These are phyloP conservation scores for Hydropsyche betteni DNA, from an alignment of 2,888 invertebrate species.

Conservation along the genomic window DNA sequence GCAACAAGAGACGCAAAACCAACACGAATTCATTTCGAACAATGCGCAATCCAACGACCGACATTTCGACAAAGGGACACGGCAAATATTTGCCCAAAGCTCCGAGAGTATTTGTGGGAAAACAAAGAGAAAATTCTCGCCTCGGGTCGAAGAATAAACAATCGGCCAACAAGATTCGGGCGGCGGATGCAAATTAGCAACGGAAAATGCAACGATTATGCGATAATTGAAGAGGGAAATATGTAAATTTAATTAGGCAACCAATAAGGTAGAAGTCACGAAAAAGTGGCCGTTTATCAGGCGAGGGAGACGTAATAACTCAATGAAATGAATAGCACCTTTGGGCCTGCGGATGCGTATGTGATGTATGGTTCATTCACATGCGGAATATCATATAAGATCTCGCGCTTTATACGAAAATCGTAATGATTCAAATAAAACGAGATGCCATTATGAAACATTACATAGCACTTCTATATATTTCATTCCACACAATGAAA, in stretches of 20 bases:
- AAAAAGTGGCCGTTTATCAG: neutral
- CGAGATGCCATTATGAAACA: too few species aligned
- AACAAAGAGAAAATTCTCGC: neutral
- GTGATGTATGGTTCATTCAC: constrained; percentile 13
- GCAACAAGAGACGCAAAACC: too few species aligned
- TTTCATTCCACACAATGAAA: neutral
- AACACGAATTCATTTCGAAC: too few species aligned
- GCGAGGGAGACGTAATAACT: neutral
- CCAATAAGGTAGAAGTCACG: neutral
- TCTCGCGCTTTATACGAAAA: too few species aligned
- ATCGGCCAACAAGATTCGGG: neutral
- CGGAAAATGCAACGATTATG: neutral
- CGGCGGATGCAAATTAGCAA: neutral
- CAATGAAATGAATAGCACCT: constrained; percentile 2
- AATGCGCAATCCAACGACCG: constrained; percentile 1
- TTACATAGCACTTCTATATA: too few species aligned
- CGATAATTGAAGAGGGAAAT: neutral
- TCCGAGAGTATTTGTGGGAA: constrained; percentile 1
- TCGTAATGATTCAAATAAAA: too few species aligned
- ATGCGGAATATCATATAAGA: neutral
- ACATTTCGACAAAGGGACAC: constrained; percentile 17
- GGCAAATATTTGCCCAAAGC: constrained; percentile 10
- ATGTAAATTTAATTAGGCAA: constrained; percentile 1
- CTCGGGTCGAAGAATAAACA: neutral
- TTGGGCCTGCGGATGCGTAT: neutral